A percentile compares a stretch with the other conserved stretches of the same genome.
Conservation (phyloP, 2,888 invertebrate genomes). For the Drosophila dives region DNA sequence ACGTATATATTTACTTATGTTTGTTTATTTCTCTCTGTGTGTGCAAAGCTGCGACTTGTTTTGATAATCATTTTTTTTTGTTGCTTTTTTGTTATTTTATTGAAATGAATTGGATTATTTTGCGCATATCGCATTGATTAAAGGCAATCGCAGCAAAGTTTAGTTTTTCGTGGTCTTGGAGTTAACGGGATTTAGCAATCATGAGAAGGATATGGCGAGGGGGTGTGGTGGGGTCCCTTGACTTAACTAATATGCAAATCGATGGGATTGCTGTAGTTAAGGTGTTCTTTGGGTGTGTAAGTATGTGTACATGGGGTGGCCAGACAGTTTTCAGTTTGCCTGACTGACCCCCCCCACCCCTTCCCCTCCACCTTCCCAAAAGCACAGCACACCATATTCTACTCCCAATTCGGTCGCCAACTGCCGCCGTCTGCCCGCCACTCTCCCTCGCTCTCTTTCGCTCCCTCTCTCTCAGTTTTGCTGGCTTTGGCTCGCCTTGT, state of each 20-base stretch:
- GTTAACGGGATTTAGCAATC: conserved; percentile 12
- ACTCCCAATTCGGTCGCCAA: conserved; percentile 57
- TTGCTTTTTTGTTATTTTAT: conserved; percentile 36
- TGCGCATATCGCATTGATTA: conserved; percentile 44
- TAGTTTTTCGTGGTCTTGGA: neutral
- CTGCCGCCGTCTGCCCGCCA: conserved; percentile 55
- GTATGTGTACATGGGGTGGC: conserved; percentile 58
- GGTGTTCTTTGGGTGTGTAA: conserved; percentile 28
- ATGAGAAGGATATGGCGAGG: neutral
- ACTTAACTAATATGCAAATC: conserved; percentile 68
- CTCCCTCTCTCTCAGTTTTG: conserved; percentile 29
- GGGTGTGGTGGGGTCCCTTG: conserved; percentile 24
- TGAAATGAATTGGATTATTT: conserved; percentile 65
- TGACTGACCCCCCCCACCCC: conserved; percentile 1
- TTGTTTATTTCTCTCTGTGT: conserved; percentile 47
- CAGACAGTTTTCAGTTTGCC: conserved; percentile 61
- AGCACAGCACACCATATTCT: conserved; percentile 23
- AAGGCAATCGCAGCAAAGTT: conserved; percentile 33
- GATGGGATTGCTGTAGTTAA: conserved; percentile 45
- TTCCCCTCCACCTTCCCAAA: conserved; percentile 14
- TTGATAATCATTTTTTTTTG: conserved; percentile 59
- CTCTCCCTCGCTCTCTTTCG: conserved; percentile 48
- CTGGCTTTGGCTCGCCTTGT: conserved; percentile 56
- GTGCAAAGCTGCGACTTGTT: conserved; percentile 70
- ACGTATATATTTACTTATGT: conserved; percentile 33